Conservation (phyloP, 2,888 invertebrate species). For the Autographa gamma region DNA sequence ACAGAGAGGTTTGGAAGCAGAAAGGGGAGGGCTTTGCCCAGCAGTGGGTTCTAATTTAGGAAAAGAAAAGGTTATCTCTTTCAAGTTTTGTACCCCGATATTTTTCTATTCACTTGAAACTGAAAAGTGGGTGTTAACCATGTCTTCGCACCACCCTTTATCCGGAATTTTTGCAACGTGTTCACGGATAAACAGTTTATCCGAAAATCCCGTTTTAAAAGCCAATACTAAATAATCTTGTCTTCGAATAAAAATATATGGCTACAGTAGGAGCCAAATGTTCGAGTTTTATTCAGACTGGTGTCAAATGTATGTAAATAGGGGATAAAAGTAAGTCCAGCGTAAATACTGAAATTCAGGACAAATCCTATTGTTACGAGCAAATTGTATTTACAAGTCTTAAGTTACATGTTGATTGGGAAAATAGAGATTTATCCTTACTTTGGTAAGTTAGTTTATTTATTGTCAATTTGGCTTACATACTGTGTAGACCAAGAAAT, state of each 20-base stretch:
- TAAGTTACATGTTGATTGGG: slow-evolving; percentile 12
- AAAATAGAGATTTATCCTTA: neutral
- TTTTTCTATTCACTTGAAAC: neutral
- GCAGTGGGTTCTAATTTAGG: too few species aligned
- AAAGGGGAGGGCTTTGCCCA: too few species aligned
- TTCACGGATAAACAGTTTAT: neutral
- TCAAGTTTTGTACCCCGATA: neutral
- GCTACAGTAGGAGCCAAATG: neutral
- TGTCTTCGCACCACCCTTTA: neutral
- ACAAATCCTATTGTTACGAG: slow-evolving; percentile 31
- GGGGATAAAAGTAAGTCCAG: slow-evolving; percentile 20
- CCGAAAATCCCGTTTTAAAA: slow-evolving; percentile 1
- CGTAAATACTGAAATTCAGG: slow-evolving; percentile 25
- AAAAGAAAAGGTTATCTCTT: neutral
- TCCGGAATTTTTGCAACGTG: neutral
- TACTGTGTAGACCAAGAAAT: neutral
- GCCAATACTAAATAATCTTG: slow-evolving; percentile 2
- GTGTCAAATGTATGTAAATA: slow-evolving; percentile 30
- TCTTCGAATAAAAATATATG: slow-evolving; percentile 4
- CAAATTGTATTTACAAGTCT: slow-evolving; percentile 22
- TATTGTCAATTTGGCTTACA: neutral
- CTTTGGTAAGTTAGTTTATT: neutral
- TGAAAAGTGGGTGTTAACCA: neutral
- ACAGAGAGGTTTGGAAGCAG: too few species aligned
- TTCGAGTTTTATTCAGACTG: slow-evolving; percentile 1